Evolutionary conservation across 2,113 vertebrate species (phyloP), one percentile per base, ranked within the genome.

Genomic region (Rousettus leschenaultii): DNA sequence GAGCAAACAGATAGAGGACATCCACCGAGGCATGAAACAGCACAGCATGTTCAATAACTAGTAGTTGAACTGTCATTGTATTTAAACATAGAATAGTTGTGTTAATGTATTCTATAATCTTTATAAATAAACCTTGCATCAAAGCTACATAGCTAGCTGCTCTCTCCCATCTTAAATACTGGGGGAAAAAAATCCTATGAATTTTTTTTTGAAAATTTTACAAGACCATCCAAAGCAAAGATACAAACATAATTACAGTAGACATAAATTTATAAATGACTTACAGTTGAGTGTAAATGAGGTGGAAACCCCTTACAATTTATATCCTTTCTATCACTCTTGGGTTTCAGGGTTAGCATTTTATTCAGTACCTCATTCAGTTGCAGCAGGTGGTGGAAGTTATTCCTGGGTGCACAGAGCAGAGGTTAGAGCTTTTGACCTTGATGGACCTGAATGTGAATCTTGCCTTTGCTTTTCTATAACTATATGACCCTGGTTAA

Each of bases 241-340:
- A 96, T 97, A 94, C 87, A 90, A 96, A 96, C 75, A 82, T 43
- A 88, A 74, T 95, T 96, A 88, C 40, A 55, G 88, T 78, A 94
- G 73, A 97, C 88, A 94, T 94, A 95, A 95, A 96, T 96, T 97
- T 91, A 96, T 90, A 86, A 96, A 91, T 79, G 94, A 96, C 94
- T 97, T 96, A 95, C 92, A 94, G 80, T 95, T 97, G 87, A 97
- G 95, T 94, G 88, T 97, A 86, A 97, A 92, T 94, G 71, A 94
- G 92, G 57, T 97, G 57, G 65, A 94, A 95, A 68, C 22, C 53
- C 68, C 45, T 59, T 84, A 18, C 7, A 91, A 93, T 96, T 97
- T 88, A 73, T 92, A 71, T 93, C 85, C 94, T 97, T 97, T 89
- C 88, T 85, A 84, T 96, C 77, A 94, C 85, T 80, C 80, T 92